Evolutionary conservation across 2,797 vertebrate species (phyloP).

Genomic region (Paguma larvata): DNA sequence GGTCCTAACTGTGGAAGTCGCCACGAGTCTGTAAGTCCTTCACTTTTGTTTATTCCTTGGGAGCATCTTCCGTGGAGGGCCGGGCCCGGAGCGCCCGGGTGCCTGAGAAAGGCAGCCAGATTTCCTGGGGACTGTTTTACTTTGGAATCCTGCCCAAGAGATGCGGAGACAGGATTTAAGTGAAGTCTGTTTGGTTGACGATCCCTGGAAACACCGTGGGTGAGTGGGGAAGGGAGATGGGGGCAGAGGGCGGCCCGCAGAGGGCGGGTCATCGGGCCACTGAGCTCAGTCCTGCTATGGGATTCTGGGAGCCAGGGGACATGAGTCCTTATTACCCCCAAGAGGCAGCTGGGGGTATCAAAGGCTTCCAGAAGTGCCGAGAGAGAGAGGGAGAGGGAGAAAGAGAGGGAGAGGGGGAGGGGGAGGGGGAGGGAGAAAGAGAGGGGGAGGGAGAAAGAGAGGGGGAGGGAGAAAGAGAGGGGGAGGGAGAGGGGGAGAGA

Average conservation of each 20-base stretch:
- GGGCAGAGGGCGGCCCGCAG: not conserved
- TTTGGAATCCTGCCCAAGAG: slow-evolving; percentile 46
- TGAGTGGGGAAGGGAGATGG: not conserved
- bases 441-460: not conserved
- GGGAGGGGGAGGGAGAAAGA: too few relatives aligned
- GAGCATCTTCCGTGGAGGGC: not conserved
- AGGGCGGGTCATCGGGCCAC: not conserved
- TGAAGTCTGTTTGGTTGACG: not conserved
- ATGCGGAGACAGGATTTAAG: not conserved
- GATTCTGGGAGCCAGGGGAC: not conserved
- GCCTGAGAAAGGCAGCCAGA: not conserved
- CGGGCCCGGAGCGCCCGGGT: not conserved
- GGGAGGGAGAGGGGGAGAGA: rapidly evolving
- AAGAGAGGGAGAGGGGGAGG: rapidly evolving
- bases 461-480: too few relatives aligned
- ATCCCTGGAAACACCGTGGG: not conserved
- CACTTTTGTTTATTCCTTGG: slow-evolving; percentile 59
- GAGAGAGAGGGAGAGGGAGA: not conserved
- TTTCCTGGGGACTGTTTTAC: not conserved
- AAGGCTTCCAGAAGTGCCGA: not conserved
- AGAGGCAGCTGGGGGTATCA: not conserved
- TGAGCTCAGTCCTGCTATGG: not conserved
- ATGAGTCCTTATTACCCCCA: not conserved
- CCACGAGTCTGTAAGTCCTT: slow-evolving; percentile 29
- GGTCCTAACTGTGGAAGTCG: slow-evolving; percentile 11